Base-by-base conservation (phyloP, 2,797 vertebrate species). In the Acipenser transmontanus region DNA sequence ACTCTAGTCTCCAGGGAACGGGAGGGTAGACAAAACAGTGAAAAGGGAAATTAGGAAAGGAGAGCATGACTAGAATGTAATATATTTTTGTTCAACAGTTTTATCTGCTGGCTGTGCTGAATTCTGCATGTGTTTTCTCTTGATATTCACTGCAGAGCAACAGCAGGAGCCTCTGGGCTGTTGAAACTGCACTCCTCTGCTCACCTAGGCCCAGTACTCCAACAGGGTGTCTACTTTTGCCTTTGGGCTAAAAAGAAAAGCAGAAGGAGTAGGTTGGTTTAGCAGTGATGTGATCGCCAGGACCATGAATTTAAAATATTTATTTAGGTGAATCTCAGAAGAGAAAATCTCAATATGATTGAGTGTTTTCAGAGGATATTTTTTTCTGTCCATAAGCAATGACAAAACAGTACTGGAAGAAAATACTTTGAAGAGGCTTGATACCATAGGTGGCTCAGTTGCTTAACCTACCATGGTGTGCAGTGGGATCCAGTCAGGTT, bases 1-100 rank as follows among this genome's bases (percentile, higher is more conserved):
- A 92, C 84, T 75, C 20, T 0, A 62, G 74, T 90, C 91, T 89
- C 89, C 68, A 66, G 89, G 87, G 87, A 89, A 86, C 79, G 74
- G 78, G 79, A 82, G 82, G 83, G 84, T 84, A 87, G 86, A 92
- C 83, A 87, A 91, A 88, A 91, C 78, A 84, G 82, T 83, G 85
- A 86, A 84, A 85, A 84, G 87, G 85, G 81, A 88, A 91, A 90
- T 89, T 85, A 90, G 82, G 81, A 84, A 83, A 80, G 76, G 82
- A 84, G 79, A 77, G 83, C 85, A 87, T 87, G 88, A 86, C 88
- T 87, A 69, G 88, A 91, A 91, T 88, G 76, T 83, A 85, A 85
- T 34, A 4, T 34, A 34, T 88, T 85, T 81, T 72, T 81, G 79
- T 73, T 81, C 71, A 77, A 80, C 74, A 77, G 84, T 80, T 84